Percentiles rank a stretch among this genome's conserved stretches.
Evolutionary conservation across 2,113 vertebrate genomes (phyloP).

Genomic region (Corythoichthys haematopterus): DNA sequence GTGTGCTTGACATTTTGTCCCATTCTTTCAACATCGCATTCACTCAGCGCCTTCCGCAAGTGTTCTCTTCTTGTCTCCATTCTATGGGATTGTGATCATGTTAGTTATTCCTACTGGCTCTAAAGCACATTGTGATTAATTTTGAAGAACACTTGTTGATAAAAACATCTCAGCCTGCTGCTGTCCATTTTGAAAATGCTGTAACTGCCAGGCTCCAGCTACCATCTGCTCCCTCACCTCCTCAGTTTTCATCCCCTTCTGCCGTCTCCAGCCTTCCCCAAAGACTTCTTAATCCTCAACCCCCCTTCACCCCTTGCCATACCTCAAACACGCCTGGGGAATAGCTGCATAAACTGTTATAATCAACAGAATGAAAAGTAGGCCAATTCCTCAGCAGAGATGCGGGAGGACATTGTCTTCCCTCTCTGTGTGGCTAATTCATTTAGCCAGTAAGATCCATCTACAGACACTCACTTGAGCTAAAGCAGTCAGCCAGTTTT

Average conservation of each 20-base stretch:
- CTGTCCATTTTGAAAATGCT: neutral
- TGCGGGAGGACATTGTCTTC: neutral
- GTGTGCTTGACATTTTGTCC: too few species aligned
- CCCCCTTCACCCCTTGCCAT: neutral
- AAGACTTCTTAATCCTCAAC: neutral
- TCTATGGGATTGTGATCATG: too few species aligned
- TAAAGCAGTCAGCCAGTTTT: neutral
- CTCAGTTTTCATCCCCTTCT: conserved; percentile 5
- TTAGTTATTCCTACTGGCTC: too few species aligned
- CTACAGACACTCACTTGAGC: neutral
- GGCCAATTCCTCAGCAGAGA: neutral
- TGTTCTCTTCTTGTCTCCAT: too few species aligned
- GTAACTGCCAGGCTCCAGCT: neutral
- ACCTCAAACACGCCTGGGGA: neutral
- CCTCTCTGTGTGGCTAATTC: neutral
- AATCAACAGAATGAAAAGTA: neutral
- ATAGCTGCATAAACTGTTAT: neutral
- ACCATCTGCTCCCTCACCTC: neutral
- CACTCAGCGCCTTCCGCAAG: too few species aligned
- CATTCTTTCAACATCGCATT: too few species aligned
- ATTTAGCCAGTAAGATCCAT: neutral
- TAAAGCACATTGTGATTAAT: neutral
- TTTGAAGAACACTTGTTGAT: neutral
- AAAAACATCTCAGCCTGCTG: neutral
- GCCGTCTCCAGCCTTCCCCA: conserved; percentile 1